Evolutionary conservation across 2,113 vertebrate species (phyloP).

Genomic region (Brachyhypopomus gauderio): DNA sequence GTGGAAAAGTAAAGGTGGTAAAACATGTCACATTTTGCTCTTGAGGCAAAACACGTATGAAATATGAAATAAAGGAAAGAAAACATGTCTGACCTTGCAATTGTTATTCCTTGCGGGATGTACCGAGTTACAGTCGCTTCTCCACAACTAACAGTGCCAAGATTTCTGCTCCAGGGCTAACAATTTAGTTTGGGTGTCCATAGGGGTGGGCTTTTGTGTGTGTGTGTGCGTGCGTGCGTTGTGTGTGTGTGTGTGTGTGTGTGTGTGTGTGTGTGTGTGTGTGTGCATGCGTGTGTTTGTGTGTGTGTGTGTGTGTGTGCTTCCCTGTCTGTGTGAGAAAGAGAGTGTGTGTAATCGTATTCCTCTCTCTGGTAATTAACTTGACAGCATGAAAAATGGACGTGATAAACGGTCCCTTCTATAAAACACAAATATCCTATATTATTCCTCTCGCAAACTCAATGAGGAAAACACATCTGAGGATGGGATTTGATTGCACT

Average conservation of each 20-base stretch:
- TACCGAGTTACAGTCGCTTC: slow-evolving; percentile 61
- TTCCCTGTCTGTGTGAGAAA: slow-evolving; percentile 51
- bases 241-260: slow-evolving; percentile 45
- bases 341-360: slow-evolving; percentile 71
- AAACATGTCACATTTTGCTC: slow-evolving; percentile 47
- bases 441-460: slow-evolving; percentile 65
- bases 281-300: slow-evolving; percentile 35
- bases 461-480: slow-evolving; percentile 63
- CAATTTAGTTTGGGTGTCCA: slow-evolving; percentile 59
- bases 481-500: slow-evolving; percentile 60
- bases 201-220: slow-evolving; percentile 59
- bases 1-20: slow-evolving; percentile 10
- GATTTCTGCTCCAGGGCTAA: slow-evolving; percentile 60
- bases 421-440: slow-evolving; percentile 74
- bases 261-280: slow-evolving; percentile 39
- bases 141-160: slow-evolving; percentile 64
- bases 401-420: slow-evolving; percentile 76
- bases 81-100: slow-evolving; percentile 61
- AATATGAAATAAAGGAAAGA: slow-evolving; percentile 53
- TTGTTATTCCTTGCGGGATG: slow-evolving; percentile 57
- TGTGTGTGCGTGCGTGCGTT: slow-evolving; percentile 43
- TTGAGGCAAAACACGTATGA: slow-evolving; percentile 26
- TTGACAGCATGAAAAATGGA: slow-evolving; percentile 82
- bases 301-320: slow-evolving; percentile 49
- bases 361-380: slow-evolving; percentile 78